Conservation (phyloP, 2,113 vertebrate species). For the Labrus mixtus region DNA sequence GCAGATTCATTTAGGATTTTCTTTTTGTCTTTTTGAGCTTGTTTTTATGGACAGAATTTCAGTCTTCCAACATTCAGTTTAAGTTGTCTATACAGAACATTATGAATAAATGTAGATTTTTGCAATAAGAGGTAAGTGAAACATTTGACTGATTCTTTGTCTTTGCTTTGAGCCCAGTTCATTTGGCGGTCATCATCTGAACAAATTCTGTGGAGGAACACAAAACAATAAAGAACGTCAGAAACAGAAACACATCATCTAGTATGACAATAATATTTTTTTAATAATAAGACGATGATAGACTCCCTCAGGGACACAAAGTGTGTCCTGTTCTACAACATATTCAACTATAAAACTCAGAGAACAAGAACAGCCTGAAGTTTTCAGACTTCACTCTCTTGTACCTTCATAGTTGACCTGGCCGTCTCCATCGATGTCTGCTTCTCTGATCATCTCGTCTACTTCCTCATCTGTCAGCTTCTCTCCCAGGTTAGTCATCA, state of each 20-base stretch:
- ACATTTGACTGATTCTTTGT: constrained; percentile 94
- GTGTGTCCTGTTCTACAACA: neutral
- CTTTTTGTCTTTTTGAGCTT: constrained; percentile 71
- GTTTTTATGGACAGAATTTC: constrained; percentile 79
- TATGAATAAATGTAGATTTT: constrained; percentile 99
- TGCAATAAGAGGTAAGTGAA: constrained; percentile 99
- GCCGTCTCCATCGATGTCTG: constrained; percentile 97
- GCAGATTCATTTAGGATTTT: constrained; percentile 83
- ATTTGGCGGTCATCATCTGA: constrained; percentile 99
- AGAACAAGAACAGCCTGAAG: neutral
- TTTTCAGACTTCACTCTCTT: neutral
- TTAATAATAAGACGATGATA: neutral
- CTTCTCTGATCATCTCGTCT: constrained; percentile 99
- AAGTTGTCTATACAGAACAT: constrained; percentile 97
- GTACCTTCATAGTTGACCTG: constrained; percentile 98
- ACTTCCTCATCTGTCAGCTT: constrained; percentile 98
- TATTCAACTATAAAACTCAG: neutral
- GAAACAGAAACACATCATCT: neutral
- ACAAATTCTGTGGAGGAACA: constrained; percentile 91
- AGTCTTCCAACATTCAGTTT: constrained; percentile 93
- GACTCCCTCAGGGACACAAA: neutral
- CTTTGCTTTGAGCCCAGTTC: constrained; percentile 87
- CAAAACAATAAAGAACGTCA: neutral
- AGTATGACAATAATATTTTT: neutral
- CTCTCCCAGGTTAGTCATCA: constrained; percentile 99